A percentile compares a stretch with the other conserved stretches of the same genome.
These are phyloP conservation scores for Sula dactylatra DNA, from an alignment of 2,113 vertebrate species.

Conservation along the genomic window DNA sequence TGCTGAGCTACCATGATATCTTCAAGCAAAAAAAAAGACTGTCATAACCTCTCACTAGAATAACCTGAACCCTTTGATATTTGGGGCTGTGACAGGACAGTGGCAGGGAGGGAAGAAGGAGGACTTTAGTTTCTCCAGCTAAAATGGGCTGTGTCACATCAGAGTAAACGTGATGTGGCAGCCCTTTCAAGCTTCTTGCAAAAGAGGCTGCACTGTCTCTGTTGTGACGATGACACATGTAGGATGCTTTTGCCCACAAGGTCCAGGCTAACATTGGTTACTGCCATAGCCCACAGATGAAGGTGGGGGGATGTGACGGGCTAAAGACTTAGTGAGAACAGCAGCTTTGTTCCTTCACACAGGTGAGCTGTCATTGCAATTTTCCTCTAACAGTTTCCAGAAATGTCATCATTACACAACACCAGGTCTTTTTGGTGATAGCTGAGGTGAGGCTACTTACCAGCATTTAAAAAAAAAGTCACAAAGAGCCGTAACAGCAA, in stretches of 20 bases:
- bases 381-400: neutral
- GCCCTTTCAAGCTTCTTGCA: neutral
- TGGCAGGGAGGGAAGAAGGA: neutral
- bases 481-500: neutral
- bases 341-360: neutral
- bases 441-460: neutral
- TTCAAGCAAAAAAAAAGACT: neutral
- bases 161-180: neutral
- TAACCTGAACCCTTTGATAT: neutral
- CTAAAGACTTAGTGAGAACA: neutral
- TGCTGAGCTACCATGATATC: neutral
- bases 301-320: neutral
- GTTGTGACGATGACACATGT: fast-evolving
- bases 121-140: neutral
- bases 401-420: neutral
- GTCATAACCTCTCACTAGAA: neutral
- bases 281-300: neutral
- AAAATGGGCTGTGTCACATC: neutral
- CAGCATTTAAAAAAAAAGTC: neutral
- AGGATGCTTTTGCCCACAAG: neutral
- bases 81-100: neutral
- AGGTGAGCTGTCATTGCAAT: neutral
- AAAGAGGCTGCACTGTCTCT: neutral
- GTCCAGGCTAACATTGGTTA: neutral
- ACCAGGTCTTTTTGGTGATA: neutral